Conservation (phyloP, 2,113 vertebrate species). For the Nasalis larvatus region DNA sequence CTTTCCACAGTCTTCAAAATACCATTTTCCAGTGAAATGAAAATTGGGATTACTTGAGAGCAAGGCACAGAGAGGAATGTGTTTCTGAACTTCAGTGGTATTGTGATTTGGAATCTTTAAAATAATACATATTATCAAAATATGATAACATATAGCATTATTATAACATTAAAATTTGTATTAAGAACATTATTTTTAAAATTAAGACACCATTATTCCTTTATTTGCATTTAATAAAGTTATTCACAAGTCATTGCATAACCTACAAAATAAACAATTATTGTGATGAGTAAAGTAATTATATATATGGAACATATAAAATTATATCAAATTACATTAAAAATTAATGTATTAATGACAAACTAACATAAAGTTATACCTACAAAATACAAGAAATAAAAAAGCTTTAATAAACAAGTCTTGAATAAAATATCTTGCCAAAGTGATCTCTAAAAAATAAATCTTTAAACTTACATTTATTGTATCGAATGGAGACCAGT, state of each 20-base stretch:
- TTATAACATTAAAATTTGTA: slow-evolving; percentile 31
- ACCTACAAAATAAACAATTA: slow-evolving; percentile 36
- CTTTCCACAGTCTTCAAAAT: slow-evolving; percentile 91
- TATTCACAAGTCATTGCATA: slow-evolving; percentile 33
- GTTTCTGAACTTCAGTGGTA: slow-evolving; percentile 65
- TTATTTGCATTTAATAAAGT: slow-evolving; percentile 48
- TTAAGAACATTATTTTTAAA: slow-evolving; percentile 14
- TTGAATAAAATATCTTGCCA: slow-evolving; percentile 4
- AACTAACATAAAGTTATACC: not conserved
- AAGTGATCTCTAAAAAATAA: slow-evolving; percentile 48
- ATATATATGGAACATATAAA: slow-evolving; percentile 3
- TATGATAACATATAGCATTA: not conserved
- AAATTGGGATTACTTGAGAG: slow-evolving; percentile 93
- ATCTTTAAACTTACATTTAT: slow-evolving; percentile 79
- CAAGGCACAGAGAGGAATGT: slow-evolving; percentile 87
- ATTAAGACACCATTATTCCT: slow-evolving; percentile 32
- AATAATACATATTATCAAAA: slow-evolving; percentile 42
- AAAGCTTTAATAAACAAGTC: not conserved
- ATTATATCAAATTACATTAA: slow-evolving; percentile 33
- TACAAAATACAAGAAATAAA: slow-evolving; percentile 21
- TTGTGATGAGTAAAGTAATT: slow-evolving; percentile 34
- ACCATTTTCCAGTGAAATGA: slow-evolving; percentile 95
- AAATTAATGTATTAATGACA: slow-evolving; percentile 43
- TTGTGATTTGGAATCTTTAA: slow-evolving; percentile 81
- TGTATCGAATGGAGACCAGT: slow-evolving; percentile 91